These are phyloP conservation scores for Amphimedon queenslandica DNA, from an alignment of 37 sponge, comb jelly and placozoan species.

Conservation along the genomic window DNA sequence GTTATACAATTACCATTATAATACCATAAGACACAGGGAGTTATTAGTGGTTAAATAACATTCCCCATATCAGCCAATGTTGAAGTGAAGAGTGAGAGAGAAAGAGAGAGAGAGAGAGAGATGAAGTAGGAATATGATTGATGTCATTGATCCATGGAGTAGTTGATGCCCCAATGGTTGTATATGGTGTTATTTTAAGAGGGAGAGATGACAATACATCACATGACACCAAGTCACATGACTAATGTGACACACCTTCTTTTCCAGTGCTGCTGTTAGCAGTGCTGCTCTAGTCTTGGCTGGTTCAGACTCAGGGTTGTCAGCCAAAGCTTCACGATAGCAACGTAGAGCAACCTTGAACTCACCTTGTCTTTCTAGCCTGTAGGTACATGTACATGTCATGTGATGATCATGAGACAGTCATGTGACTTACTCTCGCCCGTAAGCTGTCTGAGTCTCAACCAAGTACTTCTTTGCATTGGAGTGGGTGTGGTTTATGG, in stretches of 20 bases:
- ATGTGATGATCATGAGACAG: background rate
- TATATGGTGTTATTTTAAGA: too few relatives aligned
- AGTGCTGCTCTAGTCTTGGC: conserved; percentile 34
- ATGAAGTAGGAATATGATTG: too few relatives aligned
- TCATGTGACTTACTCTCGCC: conserved; percentile 39
- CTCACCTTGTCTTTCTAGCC: conserved; percentile 48
- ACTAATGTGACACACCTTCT: conserved; percentile 31
- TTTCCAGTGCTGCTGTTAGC: conserved; percentile 21
- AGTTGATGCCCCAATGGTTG: too few relatives aligned
- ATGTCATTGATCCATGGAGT: too few relatives aligned
- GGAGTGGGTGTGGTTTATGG: conserved; percentile 41
- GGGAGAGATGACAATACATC: too few relatives aligned
- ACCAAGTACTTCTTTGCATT: conserved; percentile 74
- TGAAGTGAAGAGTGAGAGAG: background rate
- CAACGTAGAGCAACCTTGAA: conserved; percentile 36
- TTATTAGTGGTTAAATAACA: too few relatives aligned
- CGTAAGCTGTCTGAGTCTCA: conserved; percentile 62
- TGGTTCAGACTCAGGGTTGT: conserved; percentile 26
- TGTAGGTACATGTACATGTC: background rate
- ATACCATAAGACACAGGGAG: too few relatives aligned
- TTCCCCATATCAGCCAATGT: too few relatives aligned
- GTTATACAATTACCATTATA: too few relatives aligned
- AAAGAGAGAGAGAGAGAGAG: background rate
- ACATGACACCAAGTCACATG: background rate
- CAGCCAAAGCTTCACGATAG: conserved; percentile 48